Percentiles rank a stretch among this genome's conserved stretches.
phyloP scores from a whole-genome alignment of 1,140 invertebrate species.

The Musca domestica region DNA sequence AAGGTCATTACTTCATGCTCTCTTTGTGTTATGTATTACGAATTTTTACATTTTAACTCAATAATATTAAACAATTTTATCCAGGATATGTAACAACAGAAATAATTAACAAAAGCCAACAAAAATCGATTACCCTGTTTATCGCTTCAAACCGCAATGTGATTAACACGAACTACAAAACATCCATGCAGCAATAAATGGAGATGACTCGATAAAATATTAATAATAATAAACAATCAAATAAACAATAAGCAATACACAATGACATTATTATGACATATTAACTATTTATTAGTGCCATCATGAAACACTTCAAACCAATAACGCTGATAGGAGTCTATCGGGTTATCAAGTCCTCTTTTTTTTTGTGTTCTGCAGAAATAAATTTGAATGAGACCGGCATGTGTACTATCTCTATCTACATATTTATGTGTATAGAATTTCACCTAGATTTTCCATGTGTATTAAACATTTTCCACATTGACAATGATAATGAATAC shows the following conservation, averaged over 20 bases:
- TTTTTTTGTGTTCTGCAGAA: no score
- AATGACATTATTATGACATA: no score
- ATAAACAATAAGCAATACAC: slow-evolving; percentile 2
- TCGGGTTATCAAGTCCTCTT: no score
- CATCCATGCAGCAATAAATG: background rate
- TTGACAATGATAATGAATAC: slow-evolving; percentile 5
- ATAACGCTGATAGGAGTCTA: no score
- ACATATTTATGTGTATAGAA: no score
- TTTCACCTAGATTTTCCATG: no score
- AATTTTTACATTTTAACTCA: background rate
- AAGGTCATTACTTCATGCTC: no score
- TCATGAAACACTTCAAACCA: background rate
- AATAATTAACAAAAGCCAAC: background rate
- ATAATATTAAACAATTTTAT: background rate
- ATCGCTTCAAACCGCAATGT: background rate
- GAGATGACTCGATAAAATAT: background rate
- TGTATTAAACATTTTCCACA: background rate
- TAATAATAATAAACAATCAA: slow-evolving; percentile 12
- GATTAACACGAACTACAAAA: slow-evolving; percentile 3
- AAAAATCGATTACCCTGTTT: background rate
- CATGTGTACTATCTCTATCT: no score
- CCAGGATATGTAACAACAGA: background rate
- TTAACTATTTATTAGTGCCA: no score
- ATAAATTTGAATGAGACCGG: no score
- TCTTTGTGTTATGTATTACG: no score